Evolutionary conservation across 2,797 vertebrate species (phyloP).

Genomic region (Hydrophis major): DNA sequence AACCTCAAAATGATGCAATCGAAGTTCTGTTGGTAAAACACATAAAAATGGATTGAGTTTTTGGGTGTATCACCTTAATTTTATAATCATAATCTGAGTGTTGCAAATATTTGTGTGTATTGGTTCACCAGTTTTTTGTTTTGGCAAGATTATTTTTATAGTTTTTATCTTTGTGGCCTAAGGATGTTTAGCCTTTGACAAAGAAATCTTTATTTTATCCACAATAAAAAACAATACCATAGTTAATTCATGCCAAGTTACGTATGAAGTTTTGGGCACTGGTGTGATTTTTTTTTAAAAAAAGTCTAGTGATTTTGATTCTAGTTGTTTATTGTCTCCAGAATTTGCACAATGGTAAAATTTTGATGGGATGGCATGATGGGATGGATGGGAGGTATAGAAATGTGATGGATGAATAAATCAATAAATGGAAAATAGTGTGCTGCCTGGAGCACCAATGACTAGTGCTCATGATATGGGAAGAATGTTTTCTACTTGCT

Average conservation of each 20-base stretch:
- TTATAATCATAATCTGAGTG: background rate
- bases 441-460: background rate
- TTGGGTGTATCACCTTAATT: background rate
- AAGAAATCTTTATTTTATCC: background rate
- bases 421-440: background rate
- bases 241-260: background rate
- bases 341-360: background rate
- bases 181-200: background rate
- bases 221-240: background rate
- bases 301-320: background rate
- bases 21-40: background rate
- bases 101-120: background rate
- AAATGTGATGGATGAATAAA: background rate
- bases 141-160: background rate
- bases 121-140: background rate
- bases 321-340: background rate
- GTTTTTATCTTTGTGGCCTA: background rate
- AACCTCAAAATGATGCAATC: background rate
- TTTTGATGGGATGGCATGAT: background rate
- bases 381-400: background rate
- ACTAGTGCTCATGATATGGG: background rate
- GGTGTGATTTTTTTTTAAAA: background rate
- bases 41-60: too few species aligned
- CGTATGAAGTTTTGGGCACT: background rate
- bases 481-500: background rate